Conservation (phyloP, 1,140 invertebrate genomes). For the Hycleus phaleratus region DNA sequence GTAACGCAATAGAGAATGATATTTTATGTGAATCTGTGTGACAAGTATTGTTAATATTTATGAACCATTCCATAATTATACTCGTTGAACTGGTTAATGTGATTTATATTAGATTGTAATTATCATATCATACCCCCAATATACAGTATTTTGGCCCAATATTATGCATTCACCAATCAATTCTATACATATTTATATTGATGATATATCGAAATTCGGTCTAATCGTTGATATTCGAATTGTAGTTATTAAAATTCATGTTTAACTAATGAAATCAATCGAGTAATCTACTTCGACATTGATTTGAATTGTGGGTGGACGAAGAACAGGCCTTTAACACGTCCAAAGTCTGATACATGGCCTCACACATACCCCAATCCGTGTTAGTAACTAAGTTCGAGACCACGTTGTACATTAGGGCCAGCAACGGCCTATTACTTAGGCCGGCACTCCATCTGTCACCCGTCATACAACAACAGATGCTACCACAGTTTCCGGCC, state of each 20-base stretch:
- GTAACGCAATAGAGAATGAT: not conserved
- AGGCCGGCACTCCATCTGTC: slow-evolving; percentile 25
- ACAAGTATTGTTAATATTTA: slow-evolving; percentile 31
- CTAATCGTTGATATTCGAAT: no score
- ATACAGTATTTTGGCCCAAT: not conserved
- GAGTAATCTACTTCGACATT: no score
- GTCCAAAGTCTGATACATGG: slow-evolving; percentile 17
- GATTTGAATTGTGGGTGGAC: no score
- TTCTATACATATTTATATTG: no score
- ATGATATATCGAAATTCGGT: no score
- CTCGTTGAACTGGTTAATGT: slow-evolving; percentile 29
- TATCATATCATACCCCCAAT: slow-evolving; percentile 27
- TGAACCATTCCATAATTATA: slow-evolving; percentile 28
- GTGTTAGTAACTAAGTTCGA: slow-evolving; percentile 20
- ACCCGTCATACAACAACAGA: slow-evolving; percentile 19
- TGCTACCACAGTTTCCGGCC: slow-evolving; percentile 4
- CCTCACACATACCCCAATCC: not conserved
- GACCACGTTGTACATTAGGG: slow-evolving; percentile 20
- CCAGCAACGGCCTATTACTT: slow-evolving; percentile 18
- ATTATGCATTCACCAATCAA: no score
- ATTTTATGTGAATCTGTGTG: slow-evolving; percentile 24
- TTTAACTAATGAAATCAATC: no score
- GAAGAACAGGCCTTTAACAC: no score
- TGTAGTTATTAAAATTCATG: no score
- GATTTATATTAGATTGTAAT: slow-evolving; percentile 32